Evolutionary conservation across 2,888 invertebrate genomes (phyloP).

Genomic region (Apamea anceps): DNA sequence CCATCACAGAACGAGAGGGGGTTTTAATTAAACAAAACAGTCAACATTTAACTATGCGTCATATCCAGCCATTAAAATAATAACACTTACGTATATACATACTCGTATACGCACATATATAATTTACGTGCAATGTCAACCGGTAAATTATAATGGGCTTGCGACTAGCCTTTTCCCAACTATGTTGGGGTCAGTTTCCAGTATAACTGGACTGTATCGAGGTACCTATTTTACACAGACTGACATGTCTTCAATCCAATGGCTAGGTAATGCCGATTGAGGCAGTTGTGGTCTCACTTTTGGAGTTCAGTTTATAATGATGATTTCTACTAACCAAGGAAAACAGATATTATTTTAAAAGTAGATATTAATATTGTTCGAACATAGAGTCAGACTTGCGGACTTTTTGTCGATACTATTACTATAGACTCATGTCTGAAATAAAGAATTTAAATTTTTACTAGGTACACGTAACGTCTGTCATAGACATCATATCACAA

Average conservation of each 20-base stretch:
- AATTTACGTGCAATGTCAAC: constrained; percentile 51
- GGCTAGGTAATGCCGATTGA: neutral
- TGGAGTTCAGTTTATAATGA: neutral
- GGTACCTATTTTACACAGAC: neutral
- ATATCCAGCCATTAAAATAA: constrained; percentile 41
- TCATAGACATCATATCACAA: no score
- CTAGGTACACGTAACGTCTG: no score
- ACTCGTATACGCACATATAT: neutral
- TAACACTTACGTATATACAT: constrained; percentile 10
- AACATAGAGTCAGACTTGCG: no score
- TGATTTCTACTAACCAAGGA: no score
- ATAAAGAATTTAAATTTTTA: no score
- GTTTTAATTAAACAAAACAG: constrained; percentile 22
- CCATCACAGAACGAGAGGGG: neutral
- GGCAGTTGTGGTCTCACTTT: neutral
- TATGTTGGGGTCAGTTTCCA: constrained; percentile 6
- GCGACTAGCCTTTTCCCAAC: neutral
- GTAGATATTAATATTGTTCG: no score
- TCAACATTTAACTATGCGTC: constrained; percentile 25
- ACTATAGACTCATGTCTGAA: no score
- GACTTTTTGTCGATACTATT: no score
- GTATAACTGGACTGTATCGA: neutral
- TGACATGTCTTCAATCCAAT: neutral
- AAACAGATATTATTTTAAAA: no score
- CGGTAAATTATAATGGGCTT: constrained; percentile 22